phyloP scores from a whole-genome alignment of 2,113 vertebrate genomes.

The Epinephelus lanceolatus region DNA sequence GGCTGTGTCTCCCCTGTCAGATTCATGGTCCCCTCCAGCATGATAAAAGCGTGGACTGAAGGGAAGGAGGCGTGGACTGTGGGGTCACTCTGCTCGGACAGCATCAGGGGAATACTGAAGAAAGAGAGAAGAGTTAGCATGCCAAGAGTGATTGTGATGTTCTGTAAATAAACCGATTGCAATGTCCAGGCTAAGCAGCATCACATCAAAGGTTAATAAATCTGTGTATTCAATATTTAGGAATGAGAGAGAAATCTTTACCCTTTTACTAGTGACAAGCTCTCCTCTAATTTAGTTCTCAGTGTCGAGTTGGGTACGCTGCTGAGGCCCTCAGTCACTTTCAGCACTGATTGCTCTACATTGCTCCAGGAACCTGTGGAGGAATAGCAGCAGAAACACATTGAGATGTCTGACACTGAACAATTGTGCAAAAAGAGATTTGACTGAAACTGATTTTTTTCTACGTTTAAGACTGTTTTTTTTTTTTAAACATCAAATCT shows the following conservation, averaged over 20 bases:
- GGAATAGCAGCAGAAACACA: constrained; percentile 15
- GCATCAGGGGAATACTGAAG: constrained; percentile 92
- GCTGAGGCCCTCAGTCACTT: constrained; percentile 88
- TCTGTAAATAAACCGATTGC: not conserved
- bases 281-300: constrained; percentile 89
- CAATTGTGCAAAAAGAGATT: not conserved
- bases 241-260: constrained; percentile 63
- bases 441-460: not conserved
- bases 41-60: constrained; percentile 93
- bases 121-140: not conserved
- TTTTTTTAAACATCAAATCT: not conserved
- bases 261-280: constrained; percentile 91
- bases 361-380: constrained; percentile 90
- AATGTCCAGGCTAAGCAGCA: not conserved
- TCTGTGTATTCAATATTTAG: not conserved
- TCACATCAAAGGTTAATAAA: not conserved
- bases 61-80: constrained; percentile 90
- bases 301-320: constrained; percentile 85
- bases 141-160: not conserved
- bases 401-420: not conserved
- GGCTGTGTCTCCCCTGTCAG: constrained; percentile 95
- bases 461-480: not conserved
- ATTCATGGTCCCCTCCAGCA: constrained; percentile 99
- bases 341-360: constrained; percentile 91
- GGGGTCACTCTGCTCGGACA: constrained; percentile 87